Percentiles rank a stretch among this genome's conserved stretches.
phyloP scores from a whole-genome alignment of 2,797 vertebrate species.

The Neosalanx taihuensis region DNA sequence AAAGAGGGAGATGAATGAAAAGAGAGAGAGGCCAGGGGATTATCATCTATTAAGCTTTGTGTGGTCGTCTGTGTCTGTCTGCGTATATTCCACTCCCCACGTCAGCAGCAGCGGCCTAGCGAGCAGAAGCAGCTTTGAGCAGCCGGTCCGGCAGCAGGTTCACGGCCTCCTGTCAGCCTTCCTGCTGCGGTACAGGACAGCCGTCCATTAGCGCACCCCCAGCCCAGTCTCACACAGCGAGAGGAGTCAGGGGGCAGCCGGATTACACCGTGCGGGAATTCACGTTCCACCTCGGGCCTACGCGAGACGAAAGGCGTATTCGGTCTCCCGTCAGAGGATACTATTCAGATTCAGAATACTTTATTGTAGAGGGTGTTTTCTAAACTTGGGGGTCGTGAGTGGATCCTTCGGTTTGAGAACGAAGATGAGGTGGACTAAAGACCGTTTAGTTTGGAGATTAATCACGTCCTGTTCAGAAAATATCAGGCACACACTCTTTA shows the following conservation, averaged over 20 bases:
- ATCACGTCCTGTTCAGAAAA: too few relatives aligned
- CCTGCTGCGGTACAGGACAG: neutral
- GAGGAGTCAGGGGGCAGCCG: constrained; percentile 23
- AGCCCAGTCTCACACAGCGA: constrained; percentile 34
- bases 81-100: constrained; percentile 1
- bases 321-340: too few relatives aligned
- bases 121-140: constrained; percentile 6
- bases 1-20: constrained; percentile 3
- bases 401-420: neutral
- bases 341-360: too few relatives aligned
- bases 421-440: too few relatives aligned
- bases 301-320: neutral
- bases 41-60: constrained; percentile 25
- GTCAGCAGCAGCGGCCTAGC: neutral
- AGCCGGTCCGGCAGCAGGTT: neutral
- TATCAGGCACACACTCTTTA: too few relatives aligned
- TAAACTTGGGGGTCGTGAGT: neutral
- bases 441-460: too few relatives aligned
- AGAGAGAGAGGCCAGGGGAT: constrained; percentile 14
- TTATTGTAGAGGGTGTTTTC: neutral
- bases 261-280: constrained; percentile 34
- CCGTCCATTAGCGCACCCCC: constrained; percentile 15
- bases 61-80: constrained; percentile 7
- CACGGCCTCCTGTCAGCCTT: neutral
- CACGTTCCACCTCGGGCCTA: constrained; percentile 13